Conservation (phyloP, 2,113 vertebrate genomes). For the Struthio camelus region DNA sequence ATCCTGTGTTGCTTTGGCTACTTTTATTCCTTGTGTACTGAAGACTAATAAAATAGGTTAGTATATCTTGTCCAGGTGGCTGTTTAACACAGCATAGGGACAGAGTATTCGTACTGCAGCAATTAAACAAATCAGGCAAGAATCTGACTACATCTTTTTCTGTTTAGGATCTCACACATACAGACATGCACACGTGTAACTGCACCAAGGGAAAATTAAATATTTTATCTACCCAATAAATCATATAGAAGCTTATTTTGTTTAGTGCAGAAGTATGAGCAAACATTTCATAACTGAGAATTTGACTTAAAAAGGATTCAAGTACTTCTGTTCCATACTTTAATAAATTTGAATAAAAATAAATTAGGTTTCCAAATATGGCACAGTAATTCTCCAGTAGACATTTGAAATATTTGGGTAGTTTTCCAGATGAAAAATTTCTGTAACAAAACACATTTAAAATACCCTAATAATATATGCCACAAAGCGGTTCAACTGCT, state of each 20-base stretch:
- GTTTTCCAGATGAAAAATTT: neutral
- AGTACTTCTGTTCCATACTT: neutral
- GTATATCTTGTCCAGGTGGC: neutral
- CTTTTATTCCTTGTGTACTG: neutral
- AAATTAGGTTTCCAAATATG: neutral
- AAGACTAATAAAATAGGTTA: neutral
- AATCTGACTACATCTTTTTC: neutral
- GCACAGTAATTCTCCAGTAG: neutral
- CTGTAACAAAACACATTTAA: neutral
- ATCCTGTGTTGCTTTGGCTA: neutral
- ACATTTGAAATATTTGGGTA: neutral
- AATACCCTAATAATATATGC: rapidly evolving
- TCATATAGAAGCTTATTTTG: neutral
- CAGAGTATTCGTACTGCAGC: neutral
- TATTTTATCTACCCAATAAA: neutral
- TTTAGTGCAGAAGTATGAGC: neutral
- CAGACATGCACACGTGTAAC: rapidly evolving
- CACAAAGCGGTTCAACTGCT: neutral
- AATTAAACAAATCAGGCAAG: neutral
- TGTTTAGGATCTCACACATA: neutral
- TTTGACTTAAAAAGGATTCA: neutral
- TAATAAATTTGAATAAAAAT: neutral
- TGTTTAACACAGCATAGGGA: neutral
- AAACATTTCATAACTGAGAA: neutral
- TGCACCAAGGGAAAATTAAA: neutral